Evolutionary conservation across 2,113 vertebrate species (phyloP), one percentile per base, ranked within the genome.

Genomic region (Scophthalmus maximus): DNA sequence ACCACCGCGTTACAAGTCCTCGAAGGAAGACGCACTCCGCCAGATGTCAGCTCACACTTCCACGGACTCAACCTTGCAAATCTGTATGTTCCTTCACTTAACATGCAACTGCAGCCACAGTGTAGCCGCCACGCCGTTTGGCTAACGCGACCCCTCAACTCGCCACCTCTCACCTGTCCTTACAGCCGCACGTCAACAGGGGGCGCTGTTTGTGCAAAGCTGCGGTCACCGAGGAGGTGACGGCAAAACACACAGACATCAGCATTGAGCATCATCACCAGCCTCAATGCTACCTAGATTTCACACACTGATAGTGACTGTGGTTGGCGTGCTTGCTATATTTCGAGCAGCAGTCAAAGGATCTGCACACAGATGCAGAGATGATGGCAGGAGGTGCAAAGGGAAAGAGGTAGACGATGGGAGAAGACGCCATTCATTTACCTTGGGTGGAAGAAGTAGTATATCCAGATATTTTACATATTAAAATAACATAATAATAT

Each of bases 121-220:
- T 63, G 14, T 51, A 70, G 52, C 44, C 47, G 32, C 73, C 72
- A 52, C 56, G 30, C 20, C 64, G 29, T 23, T 57, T 40, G 23
- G 75, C 79, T 71, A 82, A 61, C 67, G 9, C 66, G 72, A 92
- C 75, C 89, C 82, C 73, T 91, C 69, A 91, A 92, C 90, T 89
- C 79, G 55, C 69, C 57, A 82, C 78, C 71, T 64, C 57, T 83
- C 67, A 83, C 74, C 78, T 61, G 77, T 60, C 30, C 1, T 52
- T 58, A 6, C 78, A 40, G 4, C 0, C 20, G 0, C 0, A 0
- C 11, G 0, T 17, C 73, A 8, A 84, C 53, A 86, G 89, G 87
- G 66, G 89, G 83, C 17, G 89, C 88, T 88, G 83, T 83, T 84
- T 49, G 29, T 25, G 8, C 40, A 6, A 47, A 34, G 3, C 3